Percentiles rank a stretch among this genome's conserved stretches.
phyloP scores from a whole-genome alignment of 2,797 vertebrate species.

The Toxotes lorentzi region DNA sequence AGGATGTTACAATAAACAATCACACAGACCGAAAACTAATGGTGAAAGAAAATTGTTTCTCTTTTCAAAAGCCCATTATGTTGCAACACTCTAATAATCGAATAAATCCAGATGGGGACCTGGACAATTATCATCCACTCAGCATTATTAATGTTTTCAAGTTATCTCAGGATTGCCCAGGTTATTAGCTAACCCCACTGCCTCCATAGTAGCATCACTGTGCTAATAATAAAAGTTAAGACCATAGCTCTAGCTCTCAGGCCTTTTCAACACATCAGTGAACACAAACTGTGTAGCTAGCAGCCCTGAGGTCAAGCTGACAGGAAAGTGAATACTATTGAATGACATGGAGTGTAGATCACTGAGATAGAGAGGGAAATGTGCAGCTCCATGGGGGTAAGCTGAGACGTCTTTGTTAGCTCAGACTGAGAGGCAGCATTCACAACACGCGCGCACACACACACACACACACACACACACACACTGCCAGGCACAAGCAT shows the following conservation, averaged over 20 bases:
- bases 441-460: slow-evolving; percentile 32
- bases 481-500: neutral
- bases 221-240: slow-evolving; percentile 45
- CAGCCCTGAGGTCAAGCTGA: slow-evolving; percentile 54
- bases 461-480: slow-evolving; percentile 14
- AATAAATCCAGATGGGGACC: neutral
- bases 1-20: neutral
- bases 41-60: neutral
- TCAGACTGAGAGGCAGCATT: slow-evolving; percentile 31
- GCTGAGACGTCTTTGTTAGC: slow-evolving; percentile 64
- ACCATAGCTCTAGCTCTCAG: neutral
- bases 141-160: neutral
- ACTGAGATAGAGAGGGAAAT: slow-evolving; percentile 51
- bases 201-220: slow-evolving; percentile 9
- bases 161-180: neutral
- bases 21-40: neutral
- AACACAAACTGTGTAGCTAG: slow-evolving; percentile 49
- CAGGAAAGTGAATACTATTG: slow-evolving; percentile 58
- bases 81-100: neutral
- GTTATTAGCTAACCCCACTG: neutral
- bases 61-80: neutral
- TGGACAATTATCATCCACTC: neutral
- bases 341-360: slow-evolving; percentile 65
- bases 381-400: slow-evolving; percentile 31
- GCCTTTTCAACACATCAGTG: slow-evolving; percentile 61